Base-by-base conservation (phyloP, 2,888 invertebrate species). In the Leptarthrus brevirostris region DNA sequence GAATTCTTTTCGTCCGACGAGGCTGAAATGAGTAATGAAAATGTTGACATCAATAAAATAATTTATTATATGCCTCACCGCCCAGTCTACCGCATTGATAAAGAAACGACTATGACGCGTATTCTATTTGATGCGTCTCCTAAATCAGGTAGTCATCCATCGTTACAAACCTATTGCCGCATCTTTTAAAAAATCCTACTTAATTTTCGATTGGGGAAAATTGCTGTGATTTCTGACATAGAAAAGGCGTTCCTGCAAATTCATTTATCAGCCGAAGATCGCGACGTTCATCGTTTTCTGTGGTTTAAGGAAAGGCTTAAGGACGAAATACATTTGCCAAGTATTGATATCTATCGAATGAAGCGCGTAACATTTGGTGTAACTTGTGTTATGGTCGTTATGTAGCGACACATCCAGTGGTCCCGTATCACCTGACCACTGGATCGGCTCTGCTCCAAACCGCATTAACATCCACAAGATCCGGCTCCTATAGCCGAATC, bases 201-300 rank as follows among this genome's bases (percentile, higher is more conserved):
- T 61, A 73, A 76, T 10, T 77, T 76, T 64, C 76, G 75, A 12
- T 76, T 75, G 12, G 76, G 77, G 24, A 74, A 74, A 75, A 75
- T 77, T 44, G 77, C 72, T 0, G 69, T 78, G 10, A 49, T 54
- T 14, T 36, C 76, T 6, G 74, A 78, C 69, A 75, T 76, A 8
- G 75, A 78, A 76, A 78, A 76, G 26, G 78, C 74, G 8, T 78
- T 78, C 47, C 53, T 76, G 16, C 76, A 78, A 36, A 77, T 77
- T 64, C 16, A 47, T 2, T 18, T 78, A 24, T 34, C 74, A 2
- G 64, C 75, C 3, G 52, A 26, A 5, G 77, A 78, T 61, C 75
- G 75, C 1, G 73, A 78, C 24, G 24, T 72, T 2, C 77, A 76
- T 52, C 14, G 77, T 26, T 78, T 76, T 44, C 53, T 77, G 3